Base-by-base conservation (phyloP, 2,797 vertebrate genomes). In the Platalea minor region DNA sequence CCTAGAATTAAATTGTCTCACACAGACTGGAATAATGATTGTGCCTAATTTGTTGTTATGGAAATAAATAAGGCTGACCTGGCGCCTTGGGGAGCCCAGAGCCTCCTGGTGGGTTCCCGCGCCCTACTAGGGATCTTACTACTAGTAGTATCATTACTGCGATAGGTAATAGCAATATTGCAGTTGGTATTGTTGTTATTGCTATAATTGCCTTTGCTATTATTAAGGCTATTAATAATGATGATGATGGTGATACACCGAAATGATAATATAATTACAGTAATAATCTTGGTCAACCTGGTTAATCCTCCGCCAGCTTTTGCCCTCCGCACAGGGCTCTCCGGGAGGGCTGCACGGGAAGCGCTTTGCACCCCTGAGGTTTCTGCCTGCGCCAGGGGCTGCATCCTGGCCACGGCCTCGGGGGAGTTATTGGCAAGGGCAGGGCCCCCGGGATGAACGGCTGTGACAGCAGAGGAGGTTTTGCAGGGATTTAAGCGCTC, bases 31-130 rank as follows among this genome's bases (percentile, higher is more conserved):
- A 96, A 93, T 96, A 96, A 91, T 95, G 94, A 93, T 92, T 92
- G 76, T 83, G 93, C 92, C 89, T 96, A 89, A 96, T 95, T 96
- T 91, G 82, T 96, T 89, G 23, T 96, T 92, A 93, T 80, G 86
- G 95, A 96, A 96, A 95, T 96, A 95, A 96, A 94, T 96, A 95
- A 97, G 89, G 95, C 87, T 97, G 96, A 94, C 93, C 96, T 57
- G 89, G 82, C 0, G 1, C 96, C 93, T 85, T 94, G 94, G 94
- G 96, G 96, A 96, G 78, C 85, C 73, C 76, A 25, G 79, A 74
- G 80, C 78, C 85, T 96, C 96, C 89, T 79, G 85, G 80, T 0
- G 2, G 68, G 91, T 80, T 91, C 87, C 92, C 0, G 1, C 1
- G 33, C 81, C 86, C 91, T 95, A 28, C 78, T 45, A 88, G 57